Base-by-base conservation (phyloP, 2,888 invertebrate genomes). In the Synergus japonicus region DNA sequence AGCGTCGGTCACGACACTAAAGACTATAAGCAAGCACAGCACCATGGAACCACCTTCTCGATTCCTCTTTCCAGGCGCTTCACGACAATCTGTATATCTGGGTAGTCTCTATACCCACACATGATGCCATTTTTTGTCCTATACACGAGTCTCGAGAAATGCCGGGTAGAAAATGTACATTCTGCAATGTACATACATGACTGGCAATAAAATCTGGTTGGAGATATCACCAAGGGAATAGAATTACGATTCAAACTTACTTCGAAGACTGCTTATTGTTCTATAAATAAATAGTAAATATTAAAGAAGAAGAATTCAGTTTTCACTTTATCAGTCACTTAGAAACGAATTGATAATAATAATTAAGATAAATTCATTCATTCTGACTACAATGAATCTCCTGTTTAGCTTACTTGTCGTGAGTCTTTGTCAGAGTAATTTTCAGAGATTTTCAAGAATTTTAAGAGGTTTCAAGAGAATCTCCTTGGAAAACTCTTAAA, bases 41-140 rank as follows among this genome's bases (percentile, higher is more conserved):
- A 73, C 60, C n/a, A 54, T 54, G n/a, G 54, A n/a, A 54, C 54
- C 22, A 60, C 29, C 29, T 41, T 69, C 69, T 69, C 12, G 29
- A 22, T 22, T 69, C 49, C 37, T 73, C 73, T 37, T 73, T 69
- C 49, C 54, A 73, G 54, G 37, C 49, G 37, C 49, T 69, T 69
- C 69, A 37, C 69, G 49, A 69, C 69, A 69, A 69, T 49, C 69
- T 69, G 49, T 69, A 69, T 69, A 69, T 49, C 43, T 41, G 43
- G 10, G 43, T 66, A 41, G n/a, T 15, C 41, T 15, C 2, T 49
- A 49, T 29, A 69, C 69, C 49, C 49, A 49, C 46, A 49, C 46
- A 49, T 22, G 12, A 7, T 66, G n/a, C 37, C 13, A 10, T 41
- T 66, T 66, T 13, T 66, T 37, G 65, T 41, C 43, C 37, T 15